Conservation (phyloP, 2,888 invertebrate genomes). For the Apodemia duryi region DNA sequence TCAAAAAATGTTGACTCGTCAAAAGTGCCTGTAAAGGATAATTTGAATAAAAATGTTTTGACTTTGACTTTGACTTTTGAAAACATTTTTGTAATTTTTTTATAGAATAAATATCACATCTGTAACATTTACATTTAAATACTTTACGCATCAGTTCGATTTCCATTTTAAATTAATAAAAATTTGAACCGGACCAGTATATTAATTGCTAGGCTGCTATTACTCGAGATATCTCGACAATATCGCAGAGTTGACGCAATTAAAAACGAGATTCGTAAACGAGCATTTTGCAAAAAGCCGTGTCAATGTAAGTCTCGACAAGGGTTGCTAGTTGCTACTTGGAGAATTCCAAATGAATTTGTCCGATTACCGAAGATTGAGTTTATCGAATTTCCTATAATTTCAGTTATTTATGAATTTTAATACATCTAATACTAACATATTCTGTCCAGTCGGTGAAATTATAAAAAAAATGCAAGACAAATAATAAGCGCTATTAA, state of each 20-base stretch:
- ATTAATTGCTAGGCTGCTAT: background rate
- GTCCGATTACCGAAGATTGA: no score
- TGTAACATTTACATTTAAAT: background rate
- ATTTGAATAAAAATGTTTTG: no score
- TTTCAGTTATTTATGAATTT: background rate
- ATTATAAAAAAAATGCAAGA: no score
- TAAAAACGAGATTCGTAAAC: constrained; percentile 28
- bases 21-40: no score
- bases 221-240: constrained; percentile 9
- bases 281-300: constrained; percentile 41
- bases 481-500: no score
- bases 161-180: constrained; percentile 1
- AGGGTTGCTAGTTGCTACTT: background rate
- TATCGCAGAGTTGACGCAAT: constrained; percentile 22
- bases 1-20: no score
- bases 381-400: background rate
- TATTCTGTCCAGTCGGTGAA: no score
- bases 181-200: background rate
- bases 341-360: background rate
- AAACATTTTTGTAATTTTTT: no score
- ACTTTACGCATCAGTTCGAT: background rate
- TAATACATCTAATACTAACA: no score
- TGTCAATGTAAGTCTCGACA: constrained; percentile 34
- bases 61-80: no score
- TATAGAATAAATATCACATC: background rate